phyloP scores from a whole-genome alignment of 2,113 vertebrate genomes.

The Montifringilla adamsi region DNA sequence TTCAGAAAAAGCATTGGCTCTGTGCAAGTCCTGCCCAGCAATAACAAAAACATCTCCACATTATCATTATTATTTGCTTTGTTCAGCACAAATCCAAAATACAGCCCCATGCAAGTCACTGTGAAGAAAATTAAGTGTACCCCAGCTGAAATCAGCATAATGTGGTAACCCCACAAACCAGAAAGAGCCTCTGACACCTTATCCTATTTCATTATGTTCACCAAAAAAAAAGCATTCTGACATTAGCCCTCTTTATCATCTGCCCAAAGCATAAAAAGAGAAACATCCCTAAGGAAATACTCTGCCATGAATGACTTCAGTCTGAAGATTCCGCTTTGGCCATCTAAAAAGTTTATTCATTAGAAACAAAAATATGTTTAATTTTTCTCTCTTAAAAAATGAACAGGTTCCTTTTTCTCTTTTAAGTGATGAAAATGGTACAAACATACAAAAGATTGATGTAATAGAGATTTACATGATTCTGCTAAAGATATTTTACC shows the following conservation, averaged over 20 bases:
- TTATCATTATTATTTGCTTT: accelerated
- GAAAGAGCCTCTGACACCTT: background rate
- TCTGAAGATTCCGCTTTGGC: background rate
- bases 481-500: background rate
- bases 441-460: background rate
- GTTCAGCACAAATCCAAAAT: background rate
- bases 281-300: background rate
- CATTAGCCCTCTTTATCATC: background rate
- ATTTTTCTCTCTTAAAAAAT: background rate
- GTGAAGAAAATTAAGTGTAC: background rate
- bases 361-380: background rate
- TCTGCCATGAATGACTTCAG: background rate
- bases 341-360: background rate
- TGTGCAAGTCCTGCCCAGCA: background rate
- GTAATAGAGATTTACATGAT: background rate
- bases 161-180: background rate
- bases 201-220: background rate
- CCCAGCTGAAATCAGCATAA: background rate
- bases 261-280: background rate
- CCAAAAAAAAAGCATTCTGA: background rate
- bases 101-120: accelerated
- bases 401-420: background rate
- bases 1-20: background rate
- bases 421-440: background rate
- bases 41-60: background rate